Percentiles rank a stretch among this genome's conserved stretches.
phyloP scores from a whole-genome alignment of 23 tunicate genomes.

The Ciona savignyi region DNA sequence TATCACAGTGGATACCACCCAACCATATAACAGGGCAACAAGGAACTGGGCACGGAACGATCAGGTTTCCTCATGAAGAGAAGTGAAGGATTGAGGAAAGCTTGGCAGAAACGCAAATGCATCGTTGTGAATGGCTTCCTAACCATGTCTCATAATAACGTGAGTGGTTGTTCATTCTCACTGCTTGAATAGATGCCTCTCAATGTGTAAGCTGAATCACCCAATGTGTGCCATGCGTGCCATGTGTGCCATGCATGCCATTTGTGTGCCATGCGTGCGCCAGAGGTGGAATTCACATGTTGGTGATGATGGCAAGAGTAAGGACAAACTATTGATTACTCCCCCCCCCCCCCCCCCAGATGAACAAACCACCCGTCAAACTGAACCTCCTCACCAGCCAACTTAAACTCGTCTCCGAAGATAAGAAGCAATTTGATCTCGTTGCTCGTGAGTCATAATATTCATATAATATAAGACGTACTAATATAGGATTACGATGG shows the following conservation, averaged over 20 bases:
- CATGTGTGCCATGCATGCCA: no score
- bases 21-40: slow-evolving; percentile 53
- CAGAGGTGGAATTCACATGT: no score
- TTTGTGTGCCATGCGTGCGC: no score
- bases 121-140: slow-evolving; percentile 66
- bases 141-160: slow-evolving; percentile 78
- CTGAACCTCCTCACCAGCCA: slow-evolving; percentile 72
- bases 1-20: no score
- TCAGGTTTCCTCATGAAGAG: slow-evolving; percentile 63
- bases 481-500: no score
- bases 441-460: slow-evolving; percentile 66
- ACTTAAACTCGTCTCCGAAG: slow-evolving; percentile 79
- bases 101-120: slow-evolving; percentile 92
- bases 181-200: no score
- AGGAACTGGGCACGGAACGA: slow-evolving; percentile 76
- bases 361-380: slow-evolving; percentile 60
- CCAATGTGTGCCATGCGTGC: no score
- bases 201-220: no score
- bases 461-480: not conserved
- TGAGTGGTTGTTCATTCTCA: slow-evolving; percentile 22
- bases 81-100: slow-evolving; percentile 86
- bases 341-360: no score
- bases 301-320: no score
- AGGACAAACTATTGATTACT: no score
- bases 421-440: slow-evolving; percentile 79